Evolutionary conservation across 2,113 vertebrate species (phyloP).

Genomic region (Probosciger aterrimus): DNA sequence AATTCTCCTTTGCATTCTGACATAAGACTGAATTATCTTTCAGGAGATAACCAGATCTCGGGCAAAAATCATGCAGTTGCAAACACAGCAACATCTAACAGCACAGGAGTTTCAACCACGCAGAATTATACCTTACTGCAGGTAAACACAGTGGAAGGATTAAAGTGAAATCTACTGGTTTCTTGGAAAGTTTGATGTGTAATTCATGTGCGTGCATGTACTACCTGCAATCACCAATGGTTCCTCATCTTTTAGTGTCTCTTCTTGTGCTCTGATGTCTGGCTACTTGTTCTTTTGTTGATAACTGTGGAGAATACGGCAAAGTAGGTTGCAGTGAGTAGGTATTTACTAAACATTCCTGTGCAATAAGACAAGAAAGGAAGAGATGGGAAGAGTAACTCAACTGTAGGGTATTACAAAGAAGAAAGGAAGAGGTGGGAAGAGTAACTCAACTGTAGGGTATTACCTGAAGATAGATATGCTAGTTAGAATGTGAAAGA

Average conservation of each 20-base stretch:
- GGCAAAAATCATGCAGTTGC: not conserved
- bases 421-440: not conserved
- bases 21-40: not conserved
- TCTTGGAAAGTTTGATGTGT: not conserved
- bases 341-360: not conserved
- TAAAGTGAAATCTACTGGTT: not conserved
- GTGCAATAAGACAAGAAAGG: not conserved
- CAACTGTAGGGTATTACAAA: not conserved
- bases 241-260: not conserved
- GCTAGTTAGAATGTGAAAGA: not conserved
- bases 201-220: accelerated
- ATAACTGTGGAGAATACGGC: not conserved
- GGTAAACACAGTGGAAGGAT: not conserved
- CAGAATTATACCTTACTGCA: not conserved
- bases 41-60: not conserved
- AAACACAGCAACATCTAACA: not conserved
- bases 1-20: not conserved
- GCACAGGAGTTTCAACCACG: not conserved
- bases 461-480: not conserved
- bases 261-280: not conserved
- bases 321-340: not conserved
- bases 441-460: not conserved
- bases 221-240: not conserved
- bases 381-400: not conserved
- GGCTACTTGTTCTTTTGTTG: not conserved